Evolutionary conservation across 2,888 invertebrate genomes (phyloP), one percentile per base, ranked within the genome.

Genomic region (Amaurobius ferox): DNA sequence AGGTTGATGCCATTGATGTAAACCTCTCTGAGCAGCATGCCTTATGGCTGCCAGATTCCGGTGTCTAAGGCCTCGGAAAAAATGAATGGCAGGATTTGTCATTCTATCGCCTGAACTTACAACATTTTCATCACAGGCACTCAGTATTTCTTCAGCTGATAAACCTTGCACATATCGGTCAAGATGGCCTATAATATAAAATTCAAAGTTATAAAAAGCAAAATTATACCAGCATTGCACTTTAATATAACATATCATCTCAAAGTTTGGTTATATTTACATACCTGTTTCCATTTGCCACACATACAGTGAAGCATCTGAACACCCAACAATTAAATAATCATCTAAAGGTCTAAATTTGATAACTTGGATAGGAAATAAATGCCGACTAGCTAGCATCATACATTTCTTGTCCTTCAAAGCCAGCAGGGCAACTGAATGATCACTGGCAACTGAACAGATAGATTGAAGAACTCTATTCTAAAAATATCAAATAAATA

Each of bases 221-320:
- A 5, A 16, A 44, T 16, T 16, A 16, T 11, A 44, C 16, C 2
- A 44, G n/a, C 2, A 44, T 16, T 44, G 44, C 44, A 16, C 44
- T 44, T 44, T 35, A 35, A 9, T 35, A 7, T 35, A 35, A 35
- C 35, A 35, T 35, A 35, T 35, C 9, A 7, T 35, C 5, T 7
- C 5, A 35, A 5, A 35, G 35, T 35, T 35, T 9, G 9, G 9
- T 35, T 7, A 35, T 7, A 35, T 35, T 1, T 64, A 30, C 9
- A 48, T 29, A 81, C 94, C 94, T 0, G 99, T 99, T 92, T 99
- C 99, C 98, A 99, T 99, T 93, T 99, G 99, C 99, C 99, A 99
- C 0, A 99, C 98, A 91, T 98, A 98, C 0, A 99, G 98, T 0
- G 98, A 97, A 1, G 98, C 98, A 92, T 99, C 99, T 7, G 97